A percentile compares a stretch with the other conserved stretches of the same genome.
phyloP scores from a whole-genome alignment of 2,797 vertebrate genomes.

The Cossypha heuglini region DNA sequence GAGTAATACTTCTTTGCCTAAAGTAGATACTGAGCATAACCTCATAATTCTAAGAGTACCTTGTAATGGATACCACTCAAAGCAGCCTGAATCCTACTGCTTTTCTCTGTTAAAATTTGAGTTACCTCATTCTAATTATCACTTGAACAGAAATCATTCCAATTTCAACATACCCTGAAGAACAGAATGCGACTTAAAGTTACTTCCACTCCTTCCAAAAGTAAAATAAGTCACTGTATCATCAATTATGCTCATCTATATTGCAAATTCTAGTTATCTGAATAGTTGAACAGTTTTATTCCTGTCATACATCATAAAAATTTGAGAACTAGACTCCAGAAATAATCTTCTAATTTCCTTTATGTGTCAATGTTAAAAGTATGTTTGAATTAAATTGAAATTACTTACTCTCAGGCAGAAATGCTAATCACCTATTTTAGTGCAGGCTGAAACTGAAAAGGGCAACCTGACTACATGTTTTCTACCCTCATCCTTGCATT shows the following conservation, averaged over 20 bases:
- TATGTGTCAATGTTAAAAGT: background rate
- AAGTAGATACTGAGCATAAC: background rate
- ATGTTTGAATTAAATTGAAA: background rate
- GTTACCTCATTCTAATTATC: background rate
- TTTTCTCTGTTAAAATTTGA: background rate
- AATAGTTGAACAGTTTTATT: conserved; percentile 22
- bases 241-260: conserved; percentile 28
- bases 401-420: background rate
- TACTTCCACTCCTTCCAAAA: background rate
- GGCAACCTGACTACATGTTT: background rate
- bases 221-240: background rate
- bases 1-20: background rate
- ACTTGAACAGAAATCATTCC: background rate
- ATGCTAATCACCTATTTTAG: background rate
- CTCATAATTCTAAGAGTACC: background rate
- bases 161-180: background rate
- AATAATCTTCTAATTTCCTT: conserved; percentile 36
- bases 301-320: conserved; percentile 8
- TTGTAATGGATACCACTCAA: background rate
- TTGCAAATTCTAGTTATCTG: conserved; percentile 9
- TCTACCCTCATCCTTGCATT: background rate
- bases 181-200: background rate
- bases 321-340: background rate
- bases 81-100: background rate
- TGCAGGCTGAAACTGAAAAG: background rate